Base-by-base conservation (phyloP, 2,797 vertebrate species). In the Orestias chungarensis region DNA sequence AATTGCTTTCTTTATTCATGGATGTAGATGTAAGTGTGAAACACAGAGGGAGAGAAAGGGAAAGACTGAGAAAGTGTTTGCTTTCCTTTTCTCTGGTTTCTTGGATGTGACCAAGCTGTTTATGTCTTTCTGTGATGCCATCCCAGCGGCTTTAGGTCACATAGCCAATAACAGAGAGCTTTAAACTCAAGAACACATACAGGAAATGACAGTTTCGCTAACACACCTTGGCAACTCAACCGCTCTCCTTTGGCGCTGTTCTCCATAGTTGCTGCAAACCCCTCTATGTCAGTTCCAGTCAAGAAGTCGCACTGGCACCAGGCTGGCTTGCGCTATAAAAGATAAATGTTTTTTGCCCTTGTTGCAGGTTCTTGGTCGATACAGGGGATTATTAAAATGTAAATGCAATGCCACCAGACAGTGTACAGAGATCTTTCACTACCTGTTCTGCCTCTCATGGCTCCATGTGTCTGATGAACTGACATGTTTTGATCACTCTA, bases 121-220 rank as follows among this genome's bases (percentile, higher is more conserved):
- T 86, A 87, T 86, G 86, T 35, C 74, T 90, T 87, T 89, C 80
- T 87, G 82, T 89, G 84, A 90, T 92, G 87, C 87, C 85, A 85
- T 88, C 86, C 85, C 86, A 72, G 72, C 83, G 86, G 87, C 83
- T 83, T 79, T 79, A 38, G 65, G 82, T 84, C 86, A 75, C 81
- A 76, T 66, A 83, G 78, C 81, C 87, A 91, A 85, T 83, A 86
- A 86, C 78, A 78, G 78, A 78, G 76, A 73, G 68, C 66, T 81
- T 61, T 73, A 44, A 86, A 87, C 85, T 79, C 1, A 27, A 86
- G 76, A 84, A 89, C 89, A 78, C 49, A 54, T 83, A 78, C 86
- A 88, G 82, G 88, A 92, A 91, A 91, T 91, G 78, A 87, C 81
- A 64, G 79, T 75, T 88, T 88, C 90, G 66, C 7, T 73, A 80